Conservation (phyloP, 2,888 invertebrate species). For the Ennomos erosarius region DNA sequence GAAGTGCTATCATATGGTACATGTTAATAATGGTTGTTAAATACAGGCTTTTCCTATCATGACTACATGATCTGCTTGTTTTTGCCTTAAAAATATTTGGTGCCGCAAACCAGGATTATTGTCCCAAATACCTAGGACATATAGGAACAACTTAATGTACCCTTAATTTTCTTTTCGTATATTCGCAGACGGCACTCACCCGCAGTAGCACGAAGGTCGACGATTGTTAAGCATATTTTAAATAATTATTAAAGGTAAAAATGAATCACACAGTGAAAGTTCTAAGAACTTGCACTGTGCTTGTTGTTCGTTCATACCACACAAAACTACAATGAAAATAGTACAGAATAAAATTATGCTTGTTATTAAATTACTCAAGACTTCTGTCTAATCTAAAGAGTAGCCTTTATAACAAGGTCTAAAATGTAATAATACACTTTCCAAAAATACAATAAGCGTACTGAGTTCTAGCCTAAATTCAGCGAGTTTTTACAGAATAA, state of each 20-base stretch:
- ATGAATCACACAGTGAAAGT: constrained; percentile 31
- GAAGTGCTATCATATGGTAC: constrained; percentile 8
- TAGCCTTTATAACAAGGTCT: constrained; percentile 5
- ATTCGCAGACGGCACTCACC: constrained; percentile 3
- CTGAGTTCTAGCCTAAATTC: constrained; percentile 13
- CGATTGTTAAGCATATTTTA: constrained; percentile 18
- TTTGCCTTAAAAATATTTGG: not conserved
- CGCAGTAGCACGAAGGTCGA: constrained; percentile 25
- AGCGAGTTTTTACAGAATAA: constrained; percentile 20
- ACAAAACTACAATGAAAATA: constrained; percentile 38
- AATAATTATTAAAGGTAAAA: constrained; percentile 7
- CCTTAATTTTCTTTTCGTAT: not conserved
- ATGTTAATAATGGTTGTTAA: constrained; percentile 8
- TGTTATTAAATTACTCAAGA: constrained; percentile 32
- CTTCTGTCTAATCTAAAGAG: constrained; percentile 33
- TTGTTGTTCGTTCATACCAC: constrained; percentile 3
- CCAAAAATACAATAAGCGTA: constrained; percentile 27
- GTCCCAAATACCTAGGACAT: constrained; percentile 4
- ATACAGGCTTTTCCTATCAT: not conserved
- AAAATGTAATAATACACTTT: constrained; percentile 9
- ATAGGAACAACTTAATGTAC: not conserved
- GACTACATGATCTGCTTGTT: constrained; percentile 1
- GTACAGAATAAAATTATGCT: constrained; percentile 28
- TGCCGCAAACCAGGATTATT: constrained; percentile 7
- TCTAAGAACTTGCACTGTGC: constrained; percentile 30